Base-by-base conservation (phyloP, 2,797 vertebrate species). In the Melanotaenia boesemani region DNA sequence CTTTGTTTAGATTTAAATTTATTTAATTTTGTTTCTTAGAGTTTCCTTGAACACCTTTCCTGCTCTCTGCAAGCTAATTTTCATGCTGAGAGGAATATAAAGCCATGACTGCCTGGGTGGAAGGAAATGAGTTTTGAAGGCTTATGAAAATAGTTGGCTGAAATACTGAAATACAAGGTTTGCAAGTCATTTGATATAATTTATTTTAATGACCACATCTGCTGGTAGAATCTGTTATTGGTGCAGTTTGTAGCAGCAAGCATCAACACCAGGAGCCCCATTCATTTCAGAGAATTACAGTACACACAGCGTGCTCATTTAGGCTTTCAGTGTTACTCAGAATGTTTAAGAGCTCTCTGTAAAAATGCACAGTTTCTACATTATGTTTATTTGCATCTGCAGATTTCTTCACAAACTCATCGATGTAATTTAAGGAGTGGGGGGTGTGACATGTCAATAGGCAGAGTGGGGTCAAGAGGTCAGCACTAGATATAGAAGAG, bases 391-490 rank as follows among this genome's bases (percentile, higher is more conserved):
- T 36, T 67, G 30, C 30, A 81, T 73, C 80, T 61, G 57, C 60
- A 52, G 39, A 70, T 79, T 89, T 75, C 80, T 50, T 83, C 69
- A 71, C 73, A 67, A 72, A 79, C 44, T 75, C 64, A 63, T 37
- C 64, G 26, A 39, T 44, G 67, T 46, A 11, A 77, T 18, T 34
- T 48, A 26, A 13, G 6, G 15, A 18, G 34, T 20, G 32, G 37
- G 13, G 12, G 22, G 48, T n/a, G 41, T 8, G n/a, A n/a, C 61
- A 72, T 63, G 74, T 70, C 4, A 50, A 60, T 57, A 59, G 74
- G 71, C 56, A 20, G 39, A 8, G 48, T 1, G 15, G 72, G 56
- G 75, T 48, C 76, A 50, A 69, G 54, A 84, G 87, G 87, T 91
- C 76, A 72, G 32, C 0, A 59, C 65, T 15, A 77, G 67, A 61